A percentile compares a stretch with the other conserved stretches of the same genome.
Evolutionary conservation across 1,140 invertebrate genomes (phyloP).

Genomic region (Papilio xuthus): DNA sequence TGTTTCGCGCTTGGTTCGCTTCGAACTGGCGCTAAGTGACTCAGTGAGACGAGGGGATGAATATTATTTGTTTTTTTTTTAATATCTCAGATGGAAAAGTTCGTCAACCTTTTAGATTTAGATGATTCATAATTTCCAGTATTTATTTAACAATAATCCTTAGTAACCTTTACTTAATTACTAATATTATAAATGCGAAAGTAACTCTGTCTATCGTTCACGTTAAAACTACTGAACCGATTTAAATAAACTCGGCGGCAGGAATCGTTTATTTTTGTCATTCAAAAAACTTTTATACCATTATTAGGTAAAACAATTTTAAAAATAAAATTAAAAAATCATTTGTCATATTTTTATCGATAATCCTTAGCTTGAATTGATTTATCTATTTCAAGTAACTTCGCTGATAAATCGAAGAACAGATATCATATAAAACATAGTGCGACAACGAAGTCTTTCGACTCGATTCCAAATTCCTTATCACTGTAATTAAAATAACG

Average conservation of each 20-base stretch:
- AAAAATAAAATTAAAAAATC: not conserved
- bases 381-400: conserved; percentile 30
- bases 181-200: no score
- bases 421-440: not conserved
- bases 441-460: not conserved
- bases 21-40: not conserved
- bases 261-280: no score
- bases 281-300: not conserved
- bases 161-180: no score
- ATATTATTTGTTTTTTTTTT: conserved; percentile 28
- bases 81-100: not conserved
- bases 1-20: conserved; percentile 1
- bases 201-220: no score
- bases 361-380: conserved; percentile 18
- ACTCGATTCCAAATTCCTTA: not conserved
- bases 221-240: no score
- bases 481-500: no score
- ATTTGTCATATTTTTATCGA: not conserved
- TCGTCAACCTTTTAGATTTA: conserved; percentile 1
- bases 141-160: no score
- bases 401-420: not conserved
- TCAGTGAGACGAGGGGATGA: conserved; percentile 23
- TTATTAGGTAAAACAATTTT: not conserved
- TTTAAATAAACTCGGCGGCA: no score
- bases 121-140: not conserved